Evolutionary conservation across 2,888 invertebrate species (phyloP), one percentile per base, ranked within the genome.

Genomic region (Apocheima hispidaria): DNA sequence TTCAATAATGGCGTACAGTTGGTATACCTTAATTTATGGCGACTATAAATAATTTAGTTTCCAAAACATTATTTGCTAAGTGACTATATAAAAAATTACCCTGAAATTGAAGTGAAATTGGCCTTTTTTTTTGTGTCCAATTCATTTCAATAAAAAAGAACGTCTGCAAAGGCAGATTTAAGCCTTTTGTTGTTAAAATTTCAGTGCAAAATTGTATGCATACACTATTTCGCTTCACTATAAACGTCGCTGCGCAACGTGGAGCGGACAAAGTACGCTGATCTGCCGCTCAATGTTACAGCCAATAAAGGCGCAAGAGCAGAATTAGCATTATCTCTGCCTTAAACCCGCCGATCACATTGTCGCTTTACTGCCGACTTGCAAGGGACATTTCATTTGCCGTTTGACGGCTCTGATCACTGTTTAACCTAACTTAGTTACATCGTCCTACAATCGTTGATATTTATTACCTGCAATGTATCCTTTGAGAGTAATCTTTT

Each of bases 261-360:
- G n/a, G 10, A 33, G 40, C 30, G 33, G 23, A 59, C 59, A 59
- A 59, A 48, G 59, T 52, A 59, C n/a, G 46, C 28, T 33, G 59
- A 59, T 48, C 52, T 40, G 41, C 20, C 7, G 26, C 49, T 54
- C 43, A 36, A 20, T 16, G 50, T 49, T 48, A 60, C 60, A 38
- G 54, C 54, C 43, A 50, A 50, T 60, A 60, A 60, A 60, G 43
- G 23, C 30, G 23, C 36, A 38, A 44, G 54, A 33, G 50, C 36
- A 7, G 43, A 60, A 60, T 60, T 60, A 60, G 36, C 60, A 60
- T 60, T 53, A 60, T 50, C 43, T 60, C n/a, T 36, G 21, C 38
- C 38, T 40, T 38, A 43, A 38, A 38, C 21, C 35, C 7, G 28
- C 9, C 35, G 53, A 48, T 58, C 52, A 60, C 54, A 60, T 28